These are phyloP conservation scores for Psittacula derbiana DNA, from an alignment of 2,797 vertebrate genomes.

Conservation along the genomic window DNA sequence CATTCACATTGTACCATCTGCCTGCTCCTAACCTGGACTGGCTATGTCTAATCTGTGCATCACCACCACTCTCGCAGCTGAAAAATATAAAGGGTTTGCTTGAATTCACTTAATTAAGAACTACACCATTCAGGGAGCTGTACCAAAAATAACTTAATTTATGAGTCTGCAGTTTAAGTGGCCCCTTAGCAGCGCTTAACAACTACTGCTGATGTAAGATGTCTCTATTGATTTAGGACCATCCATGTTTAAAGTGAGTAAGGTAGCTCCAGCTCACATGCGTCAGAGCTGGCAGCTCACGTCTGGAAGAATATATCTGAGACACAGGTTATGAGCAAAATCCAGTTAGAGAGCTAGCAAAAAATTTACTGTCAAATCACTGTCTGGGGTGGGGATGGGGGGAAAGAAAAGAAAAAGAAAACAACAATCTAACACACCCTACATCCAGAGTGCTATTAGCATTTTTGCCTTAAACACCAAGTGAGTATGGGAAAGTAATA, in stretches of 20 bases:
- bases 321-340: background rate
- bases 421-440: background rate
- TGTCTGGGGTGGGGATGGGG: background rate
- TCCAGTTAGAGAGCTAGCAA: background rate
- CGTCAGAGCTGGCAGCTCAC: background rate
- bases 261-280: background rate
- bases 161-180: background rate
- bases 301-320: background rate
- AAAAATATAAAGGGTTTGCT: background rate
- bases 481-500: background rate
- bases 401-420: background rate
- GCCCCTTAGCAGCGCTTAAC: background rate
- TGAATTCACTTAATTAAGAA: constrained; percentile 15
- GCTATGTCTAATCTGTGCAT: background rate
- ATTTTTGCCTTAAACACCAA: background rate
- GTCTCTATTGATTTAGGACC: background rate
- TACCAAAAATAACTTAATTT: constrained; percentile 21
- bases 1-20: background rate
- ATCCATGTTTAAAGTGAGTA: background rate
- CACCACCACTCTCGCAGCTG: background rate
- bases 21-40: background rate
- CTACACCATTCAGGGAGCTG: background rate
- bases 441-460: background rate
- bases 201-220: constrained; percentile 4
- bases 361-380: background rate